Percentiles rank a stretch among this genome's conserved stretches.
Evolutionary conservation across 1,140 invertebrate species (phyloP).

Genomic region (Drosophila nannoptera): DNA sequence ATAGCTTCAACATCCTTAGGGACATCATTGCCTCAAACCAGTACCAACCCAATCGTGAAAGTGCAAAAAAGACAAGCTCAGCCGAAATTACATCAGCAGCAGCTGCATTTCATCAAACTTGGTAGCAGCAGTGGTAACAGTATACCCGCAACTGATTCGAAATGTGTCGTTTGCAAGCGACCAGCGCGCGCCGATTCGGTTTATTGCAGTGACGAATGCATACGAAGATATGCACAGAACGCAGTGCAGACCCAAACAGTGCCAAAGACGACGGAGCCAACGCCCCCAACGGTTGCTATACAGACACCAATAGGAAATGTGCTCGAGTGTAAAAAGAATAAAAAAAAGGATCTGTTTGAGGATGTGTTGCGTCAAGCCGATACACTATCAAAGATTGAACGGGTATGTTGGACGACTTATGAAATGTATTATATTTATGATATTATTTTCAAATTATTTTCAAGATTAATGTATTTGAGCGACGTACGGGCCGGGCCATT

Average conservation of each 20-base stretch:
- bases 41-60: constrained; percentile 18
- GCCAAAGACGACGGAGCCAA: constrained; percentile 34
- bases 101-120: constrained; percentile 57
- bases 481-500: constrained; percentile 87
- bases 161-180: constrained; percentile 88
- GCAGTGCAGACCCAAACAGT: constrained; percentile 79
- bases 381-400: constrained; percentile 77
- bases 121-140: constrained; percentile 7
- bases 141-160: constrained; percentile 9
- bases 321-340: constrained; percentile 64
- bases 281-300: constrained; percentile 3
- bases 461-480: constrained; percentile 88
- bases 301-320: constrained; percentile 11
- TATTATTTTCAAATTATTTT: constrained; percentile 29
- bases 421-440: neutral
- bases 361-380: constrained; percentile 66
- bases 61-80: constrained; percentile 22
- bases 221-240: constrained; percentile 89
- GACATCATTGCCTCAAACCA: neutral
- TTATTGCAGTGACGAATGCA: constrained; percentile 94
- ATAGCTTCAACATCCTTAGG: constrained; percentile 2
- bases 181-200: constrained; percentile 85
- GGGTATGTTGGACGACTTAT: constrained; percentile 79
- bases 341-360: constrained; percentile 71
- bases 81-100: constrained; percentile 47